Percentiles rank a stretch among this genome's conserved stretches.
phyloP scores from a whole-genome alignment of 2,888 invertebrate species.

The Xylota sylvarum region DNA sequence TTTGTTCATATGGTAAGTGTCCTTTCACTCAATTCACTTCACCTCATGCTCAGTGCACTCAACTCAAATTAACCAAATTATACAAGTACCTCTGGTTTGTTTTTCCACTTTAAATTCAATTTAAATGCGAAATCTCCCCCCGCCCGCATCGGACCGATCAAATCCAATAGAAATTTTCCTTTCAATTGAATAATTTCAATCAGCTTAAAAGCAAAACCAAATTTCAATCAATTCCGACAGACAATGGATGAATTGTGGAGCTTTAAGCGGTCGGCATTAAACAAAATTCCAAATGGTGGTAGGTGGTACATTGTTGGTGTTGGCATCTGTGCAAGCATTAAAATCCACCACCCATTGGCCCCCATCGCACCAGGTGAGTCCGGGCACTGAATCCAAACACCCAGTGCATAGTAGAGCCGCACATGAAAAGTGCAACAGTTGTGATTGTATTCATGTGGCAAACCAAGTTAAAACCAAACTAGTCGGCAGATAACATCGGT shows the following conservation, averaged over 20 bases:
- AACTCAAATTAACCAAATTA: not conserved
- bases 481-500: conserved; percentile 47
- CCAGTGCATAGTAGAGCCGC: conserved; percentile 5
- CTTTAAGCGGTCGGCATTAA: conserved; percentile 63
- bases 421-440: conserved; percentile 76
- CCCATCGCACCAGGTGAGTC: conserved; percentile 49
- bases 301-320: conserved; percentile 26
- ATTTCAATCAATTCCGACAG: conserved; percentile 78
- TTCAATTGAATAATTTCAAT: conserved; percentile 79
- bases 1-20: too few relatives aligned
- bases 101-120: conserved; percentile 37
- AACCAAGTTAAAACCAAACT: conserved; percentile 68
- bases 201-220: conserved; percentile 78
- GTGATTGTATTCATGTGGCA: conserved; percentile 73
- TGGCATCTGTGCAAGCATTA: conserved; percentile 34
- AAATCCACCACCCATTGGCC: conserved; percentile 18
- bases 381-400: conserved; percentile 35
- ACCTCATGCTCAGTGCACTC: not conserved
- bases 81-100: not conserved
- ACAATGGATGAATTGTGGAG: conserved; percentile 53
- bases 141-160: conserved; percentile 22
- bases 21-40: too few relatives aligned
- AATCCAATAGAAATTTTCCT: conserved; percentile 69
- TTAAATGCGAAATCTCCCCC: conserved; percentile 8
- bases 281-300: conserved; percentile 50